Conservation (phyloP, 2,888 invertebrate genomes). For the Punctoribates punctum region DNA sequence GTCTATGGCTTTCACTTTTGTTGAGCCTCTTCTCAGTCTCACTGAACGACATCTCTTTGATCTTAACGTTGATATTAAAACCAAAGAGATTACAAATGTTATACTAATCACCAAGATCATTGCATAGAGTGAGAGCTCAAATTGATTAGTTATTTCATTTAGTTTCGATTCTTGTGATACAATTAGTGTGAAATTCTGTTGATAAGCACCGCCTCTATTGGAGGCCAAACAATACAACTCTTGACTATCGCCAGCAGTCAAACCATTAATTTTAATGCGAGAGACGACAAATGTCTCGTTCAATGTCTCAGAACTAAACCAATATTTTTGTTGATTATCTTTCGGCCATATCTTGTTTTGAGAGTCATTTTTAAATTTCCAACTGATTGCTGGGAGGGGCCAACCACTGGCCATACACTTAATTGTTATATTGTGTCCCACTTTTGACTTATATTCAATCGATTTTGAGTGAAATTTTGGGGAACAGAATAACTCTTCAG, state of each 20-base stretch:
- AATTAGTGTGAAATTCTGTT: conserved; percentile 35
- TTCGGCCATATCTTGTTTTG: not conserved
- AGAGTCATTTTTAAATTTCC: not conserved
- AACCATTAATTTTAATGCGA: conserved; percentile 29
- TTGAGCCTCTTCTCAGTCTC: not conserved
- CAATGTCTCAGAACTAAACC: not conserved
- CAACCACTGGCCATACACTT: conserved; percentile 31
- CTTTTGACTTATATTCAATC: conserved; percentile 8
- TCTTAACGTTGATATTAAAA: not conserved
- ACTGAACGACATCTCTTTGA: conserved; percentile 5
- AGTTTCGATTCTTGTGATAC: not conserved
- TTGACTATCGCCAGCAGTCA: conserved; percentile 31
- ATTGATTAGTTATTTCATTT: not conserved
- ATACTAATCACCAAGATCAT: too few relatives aligned
- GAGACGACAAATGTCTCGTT: conserved; percentile 2
- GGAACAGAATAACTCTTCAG: conserved; percentile 48
- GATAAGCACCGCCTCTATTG: conserved; percentile 24
- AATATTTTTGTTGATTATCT: conserved; percentile 22
- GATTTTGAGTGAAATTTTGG: conserved; percentile 44
- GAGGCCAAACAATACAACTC: conserved; percentile 31
- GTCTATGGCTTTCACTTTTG: conserved; percentile 4
- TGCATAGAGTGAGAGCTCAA: too few relatives aligned
- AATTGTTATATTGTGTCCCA: conserved; percentile 40
- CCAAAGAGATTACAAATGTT: too few relatives aligned
- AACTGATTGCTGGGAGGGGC: conserved; percentile 37